Base-by-base conservation (phyloP, 2,888 invertebrate genomes). In the Geophilus truncorum region DNA sequence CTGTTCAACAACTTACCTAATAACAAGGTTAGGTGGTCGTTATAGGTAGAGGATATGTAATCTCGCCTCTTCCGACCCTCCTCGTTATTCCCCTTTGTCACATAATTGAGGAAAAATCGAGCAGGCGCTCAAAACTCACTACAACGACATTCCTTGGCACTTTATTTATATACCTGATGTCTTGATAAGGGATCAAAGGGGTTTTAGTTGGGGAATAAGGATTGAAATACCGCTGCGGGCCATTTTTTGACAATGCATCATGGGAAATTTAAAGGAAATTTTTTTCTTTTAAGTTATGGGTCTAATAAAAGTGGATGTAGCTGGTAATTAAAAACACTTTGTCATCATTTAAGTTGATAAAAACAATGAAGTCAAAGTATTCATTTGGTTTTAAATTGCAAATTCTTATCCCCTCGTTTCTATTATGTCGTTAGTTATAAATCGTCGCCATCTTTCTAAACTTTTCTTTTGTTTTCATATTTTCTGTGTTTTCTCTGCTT, bases 81-180 rank as follows among this genome's bases (percentile, higher is more conserved):
- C 70, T 70, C 70, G 70, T 70, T 70, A 70, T 70, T 70, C 70
- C 70, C 70, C 70, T 70, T 70, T 70, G 70, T 70, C 70, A 70
- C 70, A 70, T 70, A 70, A 70, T 70, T 70, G 70, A 70, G 70
- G 70, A 70, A 70, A 70, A 70, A 70, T 70, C 70, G 70, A 70
- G 70, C n/a, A 70, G 70, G 70, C 70, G 28, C 70, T 70, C 28
- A n/a, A 23, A 70, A 70, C 70, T 70, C 70, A 12, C 10, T 70
- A 70, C 28, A 70, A n/a, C 28, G 28, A 70, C 70, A 70, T 70
- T 70, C 70, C 51, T 51, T 51, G 51, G 51, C 51, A 51, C 51
- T 51, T 51, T 51, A 51, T 51, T 51, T 51, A 51, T 51, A 18
- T 18, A 12, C 18, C 18, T 51, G 51, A 51, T 28, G 28, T 28